A percentile compares a stretch with the other conserved stretches of the same genome.
Evolutionary conservation across 2,113 vertebrate species (phyloP).

Genomic region (Columba janthina): DNA sequence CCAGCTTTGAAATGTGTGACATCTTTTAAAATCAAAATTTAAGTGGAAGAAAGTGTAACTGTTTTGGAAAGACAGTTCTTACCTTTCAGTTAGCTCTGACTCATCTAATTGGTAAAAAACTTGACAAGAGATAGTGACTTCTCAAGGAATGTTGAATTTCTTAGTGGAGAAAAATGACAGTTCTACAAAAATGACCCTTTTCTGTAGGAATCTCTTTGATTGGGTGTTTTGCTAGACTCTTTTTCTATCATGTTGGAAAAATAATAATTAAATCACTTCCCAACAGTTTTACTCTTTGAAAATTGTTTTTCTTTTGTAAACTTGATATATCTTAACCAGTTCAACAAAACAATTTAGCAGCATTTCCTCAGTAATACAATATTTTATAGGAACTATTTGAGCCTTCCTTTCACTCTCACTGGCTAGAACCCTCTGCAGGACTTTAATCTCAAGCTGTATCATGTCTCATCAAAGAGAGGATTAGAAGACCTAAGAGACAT

Average conservation of each 20-base stretch:
- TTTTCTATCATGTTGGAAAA: background rate
- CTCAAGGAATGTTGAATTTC: background rate
- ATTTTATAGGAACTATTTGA: background rate
- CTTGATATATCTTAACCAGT: background rate
- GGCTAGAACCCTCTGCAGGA: background rate
- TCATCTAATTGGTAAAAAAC: background rate
- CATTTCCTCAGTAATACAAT: background rate
- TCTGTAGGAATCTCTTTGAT: background rate
- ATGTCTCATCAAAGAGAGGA: background rate
- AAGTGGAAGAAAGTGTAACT: background rate
- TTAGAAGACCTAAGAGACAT: background rate
- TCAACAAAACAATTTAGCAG: background rate
- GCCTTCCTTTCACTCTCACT: background rate
- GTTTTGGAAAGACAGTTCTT: background rate
- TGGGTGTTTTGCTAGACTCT: background rate
- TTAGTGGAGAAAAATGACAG: background rate
- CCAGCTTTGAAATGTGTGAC: background rate
- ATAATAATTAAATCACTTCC: background rate
- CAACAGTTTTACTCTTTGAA: background rate
- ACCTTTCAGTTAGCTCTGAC: background rate
- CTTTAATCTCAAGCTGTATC: background rate
- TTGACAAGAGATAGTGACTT: background rate
- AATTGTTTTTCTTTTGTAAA: background rate
- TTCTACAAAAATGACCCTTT: background rate
- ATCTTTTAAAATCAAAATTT: background rate